Percentiles rank a stretch among this genome's conserved stretches.
Conservation (phyloP, 2,888 invertebrate genomes). For the Drosophila leonis region DNA sequence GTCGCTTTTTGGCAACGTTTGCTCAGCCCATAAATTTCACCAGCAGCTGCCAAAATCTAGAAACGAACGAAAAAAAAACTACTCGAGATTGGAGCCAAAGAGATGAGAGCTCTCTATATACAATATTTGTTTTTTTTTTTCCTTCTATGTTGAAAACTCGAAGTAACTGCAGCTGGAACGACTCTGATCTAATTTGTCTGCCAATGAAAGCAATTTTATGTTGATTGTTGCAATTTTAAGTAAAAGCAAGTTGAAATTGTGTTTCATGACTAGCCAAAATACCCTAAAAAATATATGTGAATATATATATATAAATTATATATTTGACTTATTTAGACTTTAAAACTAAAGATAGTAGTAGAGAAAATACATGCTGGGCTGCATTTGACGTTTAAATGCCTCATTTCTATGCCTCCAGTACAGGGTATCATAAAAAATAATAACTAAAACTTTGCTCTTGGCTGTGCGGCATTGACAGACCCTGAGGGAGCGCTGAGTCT, state of each 20-base stretch:
- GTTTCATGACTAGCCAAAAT: background rate
- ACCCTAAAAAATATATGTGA: conserved; percentile 10
- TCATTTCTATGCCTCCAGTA: background rate
- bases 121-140: background rate
- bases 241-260: conserved; percentile 25
- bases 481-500: conserved; percentile 17
- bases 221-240: conserved; percentile 62
- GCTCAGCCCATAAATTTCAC: conserved; percentile 66
- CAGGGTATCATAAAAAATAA: conserved; percentile 26
- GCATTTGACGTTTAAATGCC: background rate
- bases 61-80: conserved; percentile 11
- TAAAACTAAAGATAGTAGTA: background rate
- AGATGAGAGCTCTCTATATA: conserved; percentile 17
- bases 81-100: conserved; percentile 24
- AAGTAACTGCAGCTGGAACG: conserved; percentile 37
- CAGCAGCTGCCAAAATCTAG: conserved; percentile 64
- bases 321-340: background rate
- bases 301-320: background rate
- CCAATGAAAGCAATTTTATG: conserved; percentile 65
- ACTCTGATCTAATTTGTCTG: conserved; percentile 73
- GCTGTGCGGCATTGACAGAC: conserved; percentile 29
- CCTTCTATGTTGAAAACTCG: conserved; percentile 3
- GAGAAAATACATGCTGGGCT: background rate
- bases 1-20: conserved; percentile 76
- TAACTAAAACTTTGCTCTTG: conserved; percentile 23